Percentiles rank a stretch among this genome's conserved stretches.
These are phyloP conservation scores for Pygoscelis adeliae DNA, from an alignment of 2,113 vertebrate genomes.

Conservation along the genomic window DNA sequence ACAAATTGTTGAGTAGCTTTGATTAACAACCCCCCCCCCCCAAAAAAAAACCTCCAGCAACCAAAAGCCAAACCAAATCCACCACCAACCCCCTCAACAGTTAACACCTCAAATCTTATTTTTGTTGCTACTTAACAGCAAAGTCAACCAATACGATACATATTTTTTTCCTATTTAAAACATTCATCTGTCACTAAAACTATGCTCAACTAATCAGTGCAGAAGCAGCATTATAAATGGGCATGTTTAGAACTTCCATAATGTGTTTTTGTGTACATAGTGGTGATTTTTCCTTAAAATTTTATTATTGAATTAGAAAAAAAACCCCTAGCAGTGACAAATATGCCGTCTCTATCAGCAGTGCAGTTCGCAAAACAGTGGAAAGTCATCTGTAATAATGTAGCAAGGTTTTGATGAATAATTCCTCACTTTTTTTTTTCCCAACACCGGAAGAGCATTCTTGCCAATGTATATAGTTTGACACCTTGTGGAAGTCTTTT, in stretches of 20 bases:
- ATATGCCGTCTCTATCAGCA: not conserved
- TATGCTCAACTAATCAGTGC: not conserved
- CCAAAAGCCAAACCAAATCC: not conserved
- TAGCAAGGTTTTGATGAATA: not conserved
- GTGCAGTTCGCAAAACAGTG: not conserved
- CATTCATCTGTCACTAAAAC: not conserved
- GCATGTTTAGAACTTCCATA: not conserved
- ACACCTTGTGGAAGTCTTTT: not conserved
- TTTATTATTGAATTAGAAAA: not conserved
- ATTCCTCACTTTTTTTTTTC: not conserved
- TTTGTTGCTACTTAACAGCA: slow-evolving; percentile 17
- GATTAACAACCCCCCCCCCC: too few species aligned
- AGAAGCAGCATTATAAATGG: slow-evolving; percentile 21
- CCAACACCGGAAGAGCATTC: not conserved
- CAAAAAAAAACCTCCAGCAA: not conserved
- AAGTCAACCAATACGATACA: not conserved
- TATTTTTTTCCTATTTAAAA: not conserved
- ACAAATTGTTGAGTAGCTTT: not conserved
- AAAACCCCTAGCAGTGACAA: not conserved
- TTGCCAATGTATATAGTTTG: not conserved
- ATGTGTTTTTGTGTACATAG: not conserved
- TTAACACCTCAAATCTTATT: slow-evolving; percentile 1
- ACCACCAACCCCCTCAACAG: not conserved
- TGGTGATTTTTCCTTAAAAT: not conserved
- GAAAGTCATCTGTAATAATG: not conserved